Conservation (phyloP, 2,113 vertebrate genomes). For the Xiphophorus maculatus region DNA sequence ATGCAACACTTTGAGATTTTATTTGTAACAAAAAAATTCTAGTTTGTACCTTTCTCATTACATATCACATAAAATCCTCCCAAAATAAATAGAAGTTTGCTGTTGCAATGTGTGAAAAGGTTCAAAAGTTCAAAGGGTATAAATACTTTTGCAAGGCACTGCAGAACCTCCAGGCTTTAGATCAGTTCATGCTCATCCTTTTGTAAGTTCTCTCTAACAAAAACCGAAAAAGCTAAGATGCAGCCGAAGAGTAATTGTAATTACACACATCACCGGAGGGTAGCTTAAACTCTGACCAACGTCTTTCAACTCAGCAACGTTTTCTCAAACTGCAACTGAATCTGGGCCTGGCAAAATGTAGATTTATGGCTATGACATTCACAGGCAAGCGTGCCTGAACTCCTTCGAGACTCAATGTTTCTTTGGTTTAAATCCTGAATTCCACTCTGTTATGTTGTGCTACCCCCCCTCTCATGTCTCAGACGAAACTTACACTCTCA, state of each 20-base stretch:
- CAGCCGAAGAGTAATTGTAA: conserved; percentile 15
- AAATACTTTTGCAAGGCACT: no score
- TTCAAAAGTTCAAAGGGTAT: not conserved
- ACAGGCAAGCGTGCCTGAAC: conserved; percentile 38
- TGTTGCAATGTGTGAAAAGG: not conserved
- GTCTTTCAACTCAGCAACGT: conserved; percentile 30
- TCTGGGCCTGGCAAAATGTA: conserved; percentile 31
- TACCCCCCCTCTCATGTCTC: conserved; percentile 46
- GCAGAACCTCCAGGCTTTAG: not conserved
- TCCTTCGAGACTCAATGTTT: conserved; percentile 43
- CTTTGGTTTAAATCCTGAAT: conserved; percentile 51
- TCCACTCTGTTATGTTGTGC: conserved; percentile 51
- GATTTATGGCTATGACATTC: conserved; percentile 65
- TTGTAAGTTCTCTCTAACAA: not conserved
- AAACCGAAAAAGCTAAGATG: not conserved
- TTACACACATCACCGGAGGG: conserved; percentile 10
- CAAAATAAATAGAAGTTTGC: not conserved
- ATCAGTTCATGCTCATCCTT: not conserved
- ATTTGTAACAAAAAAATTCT: not conserved
- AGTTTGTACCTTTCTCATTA: not conserved
- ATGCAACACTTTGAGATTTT: not conserved
- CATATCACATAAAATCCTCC: not conserved
- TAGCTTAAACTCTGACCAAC: not conserved
- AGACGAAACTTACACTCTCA: conserved; percentile 61
- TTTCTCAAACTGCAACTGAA: conserved; percentile 46